Base-by-base conservation (phyloP, 2,113 vertebrate species). In the Microcebus ravelobensis region DNA sequence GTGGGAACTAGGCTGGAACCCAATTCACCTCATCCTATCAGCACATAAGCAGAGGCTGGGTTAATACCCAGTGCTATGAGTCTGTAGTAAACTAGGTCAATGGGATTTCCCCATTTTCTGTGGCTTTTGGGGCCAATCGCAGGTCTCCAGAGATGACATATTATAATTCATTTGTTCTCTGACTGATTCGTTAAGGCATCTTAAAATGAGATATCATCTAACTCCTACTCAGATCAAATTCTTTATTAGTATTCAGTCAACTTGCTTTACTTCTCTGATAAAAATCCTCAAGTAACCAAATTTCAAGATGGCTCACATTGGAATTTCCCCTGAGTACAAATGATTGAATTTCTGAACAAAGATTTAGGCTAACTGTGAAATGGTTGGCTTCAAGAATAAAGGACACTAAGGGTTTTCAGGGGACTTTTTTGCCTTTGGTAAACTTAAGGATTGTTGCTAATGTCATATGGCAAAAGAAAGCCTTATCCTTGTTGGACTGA, bases 1-100 rank as follows among this genome's bases (percentile, higher is more conserved):
- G 80, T 89, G 92, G 87, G 93, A 98, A 96, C 70, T 96, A 96
- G 95, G 42, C 79, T 97, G 95, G 89, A 97, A 95, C 82, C 76
- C 93, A 91, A 11, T 84, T 96, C 74, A 87, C 86, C 45, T 95
- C 93, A 93, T 89, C 88, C 85, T 83, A 79, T 83, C 84, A 83
- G 83, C 74, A 68, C 39, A 65, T 8, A 89, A 96, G 90, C 59
- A n/a, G 45, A 90, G 27, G 36, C 50, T 83, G 42, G 59, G 39
- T n/a, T 94, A 95, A 95, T 94, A 70, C 52, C 42, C 52, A 55
- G 29, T 10, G 34, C 29, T n/a, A 20, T 59, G 61, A 90, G 68
- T 85, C 27, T 86, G 25, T 10, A 79, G 83, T 70, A 95, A 96
- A 97, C 34, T 95, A 87, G 97, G 95, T 94, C 97, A 87, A 68